Evolutionary conservation across 23 tunicate species (phyloP).

Genomic region (Styela plicata): DNA sequence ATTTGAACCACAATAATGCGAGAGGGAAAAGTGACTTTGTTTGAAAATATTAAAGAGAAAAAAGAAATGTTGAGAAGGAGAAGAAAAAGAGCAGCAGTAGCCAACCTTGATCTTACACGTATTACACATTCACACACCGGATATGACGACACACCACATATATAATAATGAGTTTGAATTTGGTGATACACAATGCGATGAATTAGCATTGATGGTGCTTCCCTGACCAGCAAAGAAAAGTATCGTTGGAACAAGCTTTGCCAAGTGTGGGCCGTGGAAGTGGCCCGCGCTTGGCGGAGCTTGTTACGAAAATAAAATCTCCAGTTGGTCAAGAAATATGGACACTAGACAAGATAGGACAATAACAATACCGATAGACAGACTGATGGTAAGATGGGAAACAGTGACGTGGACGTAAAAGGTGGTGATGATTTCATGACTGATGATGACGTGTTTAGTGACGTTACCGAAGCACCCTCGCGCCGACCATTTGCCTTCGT

Average conservation of each 20-base stretch:
- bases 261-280: too few species aligned
- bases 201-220: too few species aligned
- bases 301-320: too few species aligned
- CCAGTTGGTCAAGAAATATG: too few species aligned
- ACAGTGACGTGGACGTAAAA: conserved; percentile 23
- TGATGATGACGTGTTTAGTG: conserved; percentile 18
- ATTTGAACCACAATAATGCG: too few species aligned
- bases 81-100: neutral
- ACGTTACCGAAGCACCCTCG: conserved; percentile 35
- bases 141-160: neutral
- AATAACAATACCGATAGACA: conserved; percentile 27
- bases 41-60: too few species aligned
- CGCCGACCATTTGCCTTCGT: conserved; percentile 6
- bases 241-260: too few species aligned
- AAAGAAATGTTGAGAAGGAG: neutral
- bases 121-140: neutral
- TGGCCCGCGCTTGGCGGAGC: too few species aligned
- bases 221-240: too few species aligned
- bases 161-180: neutral
- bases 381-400: conserved; percentile 17
- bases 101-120: neutral
- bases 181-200: neutral
- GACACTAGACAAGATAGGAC: conserved; percentile 3
- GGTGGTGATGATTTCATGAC: conserved; percentile 32
- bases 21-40: too few species aligned